Evolutionary conservation across 2,113 vertebrate species (phyloP).

Genomic region (Fulmarus glacialis): DNA sequence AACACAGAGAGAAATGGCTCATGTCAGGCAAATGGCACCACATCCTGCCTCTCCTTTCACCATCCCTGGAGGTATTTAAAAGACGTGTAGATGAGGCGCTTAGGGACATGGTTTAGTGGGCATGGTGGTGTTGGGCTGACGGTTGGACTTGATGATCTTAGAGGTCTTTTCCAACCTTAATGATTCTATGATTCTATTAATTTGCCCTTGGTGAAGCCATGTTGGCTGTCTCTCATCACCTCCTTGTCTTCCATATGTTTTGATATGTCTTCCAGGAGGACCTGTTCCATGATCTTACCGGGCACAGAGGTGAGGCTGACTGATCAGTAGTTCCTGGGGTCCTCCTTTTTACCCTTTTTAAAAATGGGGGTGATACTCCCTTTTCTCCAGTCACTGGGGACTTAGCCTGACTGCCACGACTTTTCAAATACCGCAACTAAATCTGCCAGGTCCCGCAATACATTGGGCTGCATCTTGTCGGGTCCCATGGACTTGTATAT

Average conservation of each 20-base stretch:
- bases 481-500: not conserved
- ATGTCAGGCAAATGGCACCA: not conserved
- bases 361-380: not conserved
- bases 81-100: too few relatives aligned
- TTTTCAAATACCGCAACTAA: not conserved
- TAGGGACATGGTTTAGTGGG: too few relatives aligned
- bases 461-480: not conserved
- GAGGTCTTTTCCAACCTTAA: too few relatives aligned
- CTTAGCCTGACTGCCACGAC: not conserved
- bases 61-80: too few relatives aligned
- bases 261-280: not conserved
- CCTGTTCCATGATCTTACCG: not conserved
- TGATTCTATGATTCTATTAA: too few relatives aligned
- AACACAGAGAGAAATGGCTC: not conserved
- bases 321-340: rapidly evolving
- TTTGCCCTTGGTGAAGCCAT: not conserved
- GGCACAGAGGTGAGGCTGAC: not conserved
- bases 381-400: not conserved
- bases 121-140: too few relatives aligned
- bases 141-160: too few relatives aligned
- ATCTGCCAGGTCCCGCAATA: not conserved
- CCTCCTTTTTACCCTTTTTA: not conserved
- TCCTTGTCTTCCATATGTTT: not conserved
- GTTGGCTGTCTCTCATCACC: not conserved
- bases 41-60: not conserved